phyloP scores from a whole-genome alignment of 2,888 invertebrate species.

The Hydropsyche betteni region DNA sequence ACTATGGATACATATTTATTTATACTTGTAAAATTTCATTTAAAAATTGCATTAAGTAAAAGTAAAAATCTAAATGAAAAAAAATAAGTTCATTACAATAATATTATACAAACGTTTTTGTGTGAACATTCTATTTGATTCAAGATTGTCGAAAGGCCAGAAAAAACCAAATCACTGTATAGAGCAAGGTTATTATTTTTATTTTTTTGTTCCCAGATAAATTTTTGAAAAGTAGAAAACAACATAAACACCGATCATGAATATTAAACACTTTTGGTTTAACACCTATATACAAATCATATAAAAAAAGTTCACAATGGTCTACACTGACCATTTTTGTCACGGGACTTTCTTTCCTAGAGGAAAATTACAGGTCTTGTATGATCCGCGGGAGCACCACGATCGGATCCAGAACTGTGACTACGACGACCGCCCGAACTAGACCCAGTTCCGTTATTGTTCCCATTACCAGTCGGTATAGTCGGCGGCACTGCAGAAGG shows the following conservation, averaged over 20 bases:
- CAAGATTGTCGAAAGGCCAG: too few relatives aligned
- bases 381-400: slow-evolving; percentile 57
- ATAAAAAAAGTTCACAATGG: slow-evolving; percentile 27
- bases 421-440: slow-evolving; percentile 64
- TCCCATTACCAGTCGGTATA: slow-evolving; percentile 58
- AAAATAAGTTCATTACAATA: too few relatives aligned
- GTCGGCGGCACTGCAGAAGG: slow-evolving; percentile 59
- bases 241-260: background rate
- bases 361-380: slow-evolving; percentile 62
- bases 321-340: slow-evolving; percentile 21
- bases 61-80: too few relatives aligned
- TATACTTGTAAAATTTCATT: too few relatives aligned
- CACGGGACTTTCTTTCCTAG: slow-evolving; percentile 55
- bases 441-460: slow-evolving; percentile 64
- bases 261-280: background rate
- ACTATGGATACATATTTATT: too few relatives aligned
- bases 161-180: too few relatives aligned
- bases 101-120: too few relatives aligned
- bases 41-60: too few relatives aligned
- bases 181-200: too few relatives aligned
- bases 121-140: too few relatives aligned
- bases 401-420: slow-evolving; percentile 61
- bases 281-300: background rate
- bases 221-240: background rate
- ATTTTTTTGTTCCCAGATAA: background rate